Evolutionary conservation across 1,140 invertebrate species (phyloP).

Genomic region (Conus betulinus): DNA sequence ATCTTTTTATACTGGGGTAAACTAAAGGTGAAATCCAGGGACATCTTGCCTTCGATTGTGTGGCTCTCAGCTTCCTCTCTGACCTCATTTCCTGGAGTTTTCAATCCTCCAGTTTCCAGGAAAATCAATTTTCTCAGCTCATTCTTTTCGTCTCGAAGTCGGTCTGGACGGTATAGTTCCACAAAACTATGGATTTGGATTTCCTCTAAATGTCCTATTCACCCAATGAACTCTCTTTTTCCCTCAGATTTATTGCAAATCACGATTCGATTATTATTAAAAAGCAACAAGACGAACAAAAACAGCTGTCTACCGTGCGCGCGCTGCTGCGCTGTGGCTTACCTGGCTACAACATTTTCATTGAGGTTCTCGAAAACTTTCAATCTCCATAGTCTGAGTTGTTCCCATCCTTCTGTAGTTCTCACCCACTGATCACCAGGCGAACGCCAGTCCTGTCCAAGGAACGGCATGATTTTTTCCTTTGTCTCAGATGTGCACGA

Average conservation of each 20-base stretch:
- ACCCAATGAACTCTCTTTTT: too few species aligned
- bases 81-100: slow-evolving; percentile 20
- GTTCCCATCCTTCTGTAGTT: slow-evolving; percentile 88
- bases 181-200: too few species aligned
- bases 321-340: slow-evolving; percentile 17
- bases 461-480: slow-evolving; percentile 89
- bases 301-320: too few species aligned
- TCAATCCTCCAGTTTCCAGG: background rate
- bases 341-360: slow-evolving; percentile 72
- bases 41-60: too few species aligned
- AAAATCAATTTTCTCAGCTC: background rate
- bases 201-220: too few species aligned
- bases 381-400: slow-evolving; percentile 68
- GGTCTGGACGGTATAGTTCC: too few species aligned
- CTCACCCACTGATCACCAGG: slow-evolving; percentile 99
- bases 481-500: background rate
- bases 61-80: background rate
- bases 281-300: too few species aligned
- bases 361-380: slow-evolving; percentile 74
- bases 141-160: too few species aligned
- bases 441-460: slow-evolving; percentile 84
- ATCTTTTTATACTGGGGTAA: too few species aligned
- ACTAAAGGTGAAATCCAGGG: too few species aligned
- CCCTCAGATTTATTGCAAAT: too few species aligned
- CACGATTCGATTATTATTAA: too few species aligned